Evolutionary conservation across 1,140 invertebrate species (phyloP).

Genomic region (Euborellia annulipes): DNA sequence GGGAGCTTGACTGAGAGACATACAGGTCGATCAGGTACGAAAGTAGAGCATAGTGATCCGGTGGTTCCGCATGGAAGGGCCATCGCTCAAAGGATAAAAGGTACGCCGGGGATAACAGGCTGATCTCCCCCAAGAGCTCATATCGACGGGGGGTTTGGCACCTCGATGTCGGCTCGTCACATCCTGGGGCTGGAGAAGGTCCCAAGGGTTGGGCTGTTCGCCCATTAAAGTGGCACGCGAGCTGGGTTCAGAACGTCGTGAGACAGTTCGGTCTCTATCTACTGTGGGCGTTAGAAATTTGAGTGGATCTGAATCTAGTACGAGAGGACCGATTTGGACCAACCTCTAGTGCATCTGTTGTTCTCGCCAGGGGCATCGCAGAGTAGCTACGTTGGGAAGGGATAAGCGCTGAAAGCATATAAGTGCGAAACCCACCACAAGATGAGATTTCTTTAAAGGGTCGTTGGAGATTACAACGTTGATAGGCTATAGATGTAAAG

Average conservation of each 20-base stretch:
- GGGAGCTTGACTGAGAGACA: constrained; percentile 10
- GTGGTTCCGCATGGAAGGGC: constrained; percentile 12
- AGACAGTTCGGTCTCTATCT: too few species aligned
- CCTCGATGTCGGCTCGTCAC: constrained; percentile 13
- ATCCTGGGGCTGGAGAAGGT: constrained; percentile 16
- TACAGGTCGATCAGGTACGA: constrained; percentile 14
- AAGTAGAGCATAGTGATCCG: constrained; percentile 15
- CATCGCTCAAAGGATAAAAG: constrained; percentile 15
- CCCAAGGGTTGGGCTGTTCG: constrained; percentile 18
- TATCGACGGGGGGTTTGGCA: constrained; percentile 14
- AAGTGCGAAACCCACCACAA: constrained; percentile 22
- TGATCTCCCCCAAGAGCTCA: constrained; percentile 11
- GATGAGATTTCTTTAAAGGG: constrained; percentile 17
- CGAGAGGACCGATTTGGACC: constrained; percentile 15
- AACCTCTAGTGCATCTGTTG: constrained; percentile 24
- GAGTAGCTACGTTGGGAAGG: constrained; percentile 23
- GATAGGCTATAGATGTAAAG: constrained; percentile 21
- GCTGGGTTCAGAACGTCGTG: too few species aligned
- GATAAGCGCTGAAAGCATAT: constrained; percentile 28
- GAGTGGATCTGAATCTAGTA: constrained; percentile 14
- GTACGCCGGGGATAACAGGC: constrained; percentile 14
- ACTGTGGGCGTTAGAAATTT: constrained; percentile 12
- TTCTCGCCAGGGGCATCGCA: constrained; percentile 22
- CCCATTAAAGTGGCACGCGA: constrained; percentile 17
- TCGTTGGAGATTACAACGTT: constrained; percentile 21